Evolutionary conservation across 2,797 vertebrate genomes (phyloP), one percentile per base, ranked within the genome.

Genomic region (Helarctos malayanus): DNA sequence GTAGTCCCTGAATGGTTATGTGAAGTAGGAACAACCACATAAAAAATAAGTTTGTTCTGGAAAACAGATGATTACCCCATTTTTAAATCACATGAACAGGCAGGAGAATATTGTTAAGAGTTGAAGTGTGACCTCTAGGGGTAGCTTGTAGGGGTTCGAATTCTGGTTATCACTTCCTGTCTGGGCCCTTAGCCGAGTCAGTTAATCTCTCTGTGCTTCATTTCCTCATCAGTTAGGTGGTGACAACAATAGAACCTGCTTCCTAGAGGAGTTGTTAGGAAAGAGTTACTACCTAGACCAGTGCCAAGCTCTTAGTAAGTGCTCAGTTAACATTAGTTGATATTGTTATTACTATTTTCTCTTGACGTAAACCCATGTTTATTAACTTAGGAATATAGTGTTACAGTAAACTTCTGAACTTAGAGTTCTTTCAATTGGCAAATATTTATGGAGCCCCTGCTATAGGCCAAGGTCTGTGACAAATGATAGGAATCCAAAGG

Each of bases 211-310:
- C 23, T 59, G 9, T 68, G 23, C 29, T 83, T 68, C 29, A 56
- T 92, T 92, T 95, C 21, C 54, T 69, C 25, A 35, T 65, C 45
- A 56, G 27, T 82, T 56, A 90, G 41, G 21, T 35, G 29, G 12
- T 14, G 32, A 61, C 12, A 59, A 3, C 73, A 68, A 27, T 23
- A 27, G 38, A 80, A 45, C 19, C 38, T 81, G 49, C 54, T 69
- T 49, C 71, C 21, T 52, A 90, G 63, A 29, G 18, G 23, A 89
- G n/a, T 35, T 65, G 12, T 65, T 92, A 49, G 76, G 56, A 73
- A 85, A 81, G 12, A 65, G 13, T 94, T 86, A 47, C 56, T 41
- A 89, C 75, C 96, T 86, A 91, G 10, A 92, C 63, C 9, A 52
- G 6, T 29, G 5, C 32, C 76, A 80, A 61, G 11, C 21, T 80